Percentiles rank a stretch among this genome's conserved stretches.
These are phyloP conservation scores for Pimpla rufipes DNA, from an alignment of 2,888 invertebrate species.

Conservation along the genomic window DNA sequence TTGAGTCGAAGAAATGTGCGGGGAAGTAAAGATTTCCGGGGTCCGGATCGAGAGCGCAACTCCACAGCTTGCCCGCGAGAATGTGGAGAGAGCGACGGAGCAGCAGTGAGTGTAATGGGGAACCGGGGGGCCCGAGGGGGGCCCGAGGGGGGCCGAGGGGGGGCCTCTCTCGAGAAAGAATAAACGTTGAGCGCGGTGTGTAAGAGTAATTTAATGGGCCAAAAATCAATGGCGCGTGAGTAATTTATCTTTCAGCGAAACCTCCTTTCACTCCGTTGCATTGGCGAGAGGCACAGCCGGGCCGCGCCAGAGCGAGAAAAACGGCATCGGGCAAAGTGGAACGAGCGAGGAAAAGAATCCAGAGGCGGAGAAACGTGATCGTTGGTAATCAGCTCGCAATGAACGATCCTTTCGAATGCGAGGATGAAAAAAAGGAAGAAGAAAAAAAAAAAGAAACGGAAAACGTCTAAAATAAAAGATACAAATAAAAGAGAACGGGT, in stretches of 20 bases:
- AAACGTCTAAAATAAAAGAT: neutral
- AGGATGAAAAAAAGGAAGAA: constrained; percentile 3
- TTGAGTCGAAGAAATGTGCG: neutral
- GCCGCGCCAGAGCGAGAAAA: neutral
- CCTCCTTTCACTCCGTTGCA: constrained; percentile 61
- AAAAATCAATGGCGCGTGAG: constrained; percentile 74
- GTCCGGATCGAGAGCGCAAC: constrained; percentile 38
- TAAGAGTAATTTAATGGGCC: constrained; percentile 78
- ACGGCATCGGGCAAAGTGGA: constrained; percentile 13
- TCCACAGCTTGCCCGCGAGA: constrained; percentile 7
- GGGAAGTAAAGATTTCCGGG: constrained; percentile 27
- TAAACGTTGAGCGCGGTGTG: constrained; percentile 45
- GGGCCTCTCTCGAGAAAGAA: constrained; percentile 15
- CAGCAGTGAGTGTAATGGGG: neutral
- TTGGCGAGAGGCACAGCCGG: constrained; percentile 5
- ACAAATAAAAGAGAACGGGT: neutral
- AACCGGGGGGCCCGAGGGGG: too few relatives aligned
- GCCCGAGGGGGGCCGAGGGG: constrained; percentile 2
- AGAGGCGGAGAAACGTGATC: constrained; percentile 24
- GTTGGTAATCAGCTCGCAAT: constrained; percentile 58
- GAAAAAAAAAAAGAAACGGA: neutral
- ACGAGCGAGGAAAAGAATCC: constrained; percentile 19
- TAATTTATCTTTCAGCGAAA: constrained; percentile 76
- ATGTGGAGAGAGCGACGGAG: neutral
- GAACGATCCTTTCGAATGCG: constrained; percentile 43